Base-by-base conservation (phyloP, 2,113 vertebrate genomes). In the Scatophagus argus region DNA sequence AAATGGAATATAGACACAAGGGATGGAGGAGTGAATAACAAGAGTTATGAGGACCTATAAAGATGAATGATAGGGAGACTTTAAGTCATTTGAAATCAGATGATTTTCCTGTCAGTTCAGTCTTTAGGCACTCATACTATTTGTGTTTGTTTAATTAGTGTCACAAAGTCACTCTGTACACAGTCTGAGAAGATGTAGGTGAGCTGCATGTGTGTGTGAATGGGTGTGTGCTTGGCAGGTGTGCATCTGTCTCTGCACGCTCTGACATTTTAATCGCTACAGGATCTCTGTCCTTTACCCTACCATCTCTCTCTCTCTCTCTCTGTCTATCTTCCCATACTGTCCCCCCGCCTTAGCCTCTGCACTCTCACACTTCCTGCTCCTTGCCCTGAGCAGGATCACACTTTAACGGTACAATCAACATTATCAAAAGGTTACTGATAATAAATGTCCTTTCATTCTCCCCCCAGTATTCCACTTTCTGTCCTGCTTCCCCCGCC, bases 231-330 rank as follows among this genome's bases (percentile, higher is more conserved):
- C 12, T 21, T 64, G 64, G 73, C 69, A 85, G 77, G 79, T 83
- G 82, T 71, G 84, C 78, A 71, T 82, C 74, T 86, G 44, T 74
- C 49, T 72, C 56, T 1, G 79, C 56, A 63, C 59, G 58, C 62
- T 10, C 32, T 91, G 89, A 88, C 87, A 93, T 90, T 93, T 91
- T 77, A 89, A 86, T 89, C 85, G 23, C 84, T 27, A 47, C 80
- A 79, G 82, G 86, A 84, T 89, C 79, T 83, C 38, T 70, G 71
- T 75, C 68, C 84, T 74, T 81, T 72, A 60, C 31, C 75, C 61
- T 77, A 46, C 74, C 19, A 54, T 65, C 51, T 60, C 58, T 54
- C 55, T 25, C 60, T 74, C 66, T 25, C 13, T 27, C n/a, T 34
- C 38, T 38, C 55, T 55, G 38, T 75, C 70, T 36, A 61, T 87